Conservation (phyloP, 2,888 invertebrate genomes). For the Steromphala cineraria region DNA sequence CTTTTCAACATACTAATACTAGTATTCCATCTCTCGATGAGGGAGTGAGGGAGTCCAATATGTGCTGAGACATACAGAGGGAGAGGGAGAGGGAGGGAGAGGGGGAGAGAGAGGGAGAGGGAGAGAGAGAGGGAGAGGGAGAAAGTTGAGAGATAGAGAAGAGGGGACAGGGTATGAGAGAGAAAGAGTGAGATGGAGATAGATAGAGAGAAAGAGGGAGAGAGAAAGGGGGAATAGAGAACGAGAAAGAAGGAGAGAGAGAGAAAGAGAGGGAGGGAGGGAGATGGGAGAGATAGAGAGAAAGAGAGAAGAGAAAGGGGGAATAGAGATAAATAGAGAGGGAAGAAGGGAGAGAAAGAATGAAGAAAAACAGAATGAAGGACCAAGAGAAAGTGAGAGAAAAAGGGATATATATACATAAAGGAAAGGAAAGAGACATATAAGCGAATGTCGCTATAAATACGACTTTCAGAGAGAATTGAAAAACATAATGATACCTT, state of each 20-base stretch:
- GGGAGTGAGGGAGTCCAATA: not conserved
- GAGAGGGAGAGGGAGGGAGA: not conserved
- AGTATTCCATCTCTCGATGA: no score
- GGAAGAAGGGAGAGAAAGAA: not conserved
- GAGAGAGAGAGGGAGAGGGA: not conserved
- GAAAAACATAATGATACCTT: no score
- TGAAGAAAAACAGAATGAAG: not conserved
- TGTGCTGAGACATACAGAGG: not conserved
- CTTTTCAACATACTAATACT: no score
- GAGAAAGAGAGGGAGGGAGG: not conserved
- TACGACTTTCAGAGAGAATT: no score
- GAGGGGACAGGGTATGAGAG: not conserved
- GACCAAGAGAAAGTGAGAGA: not conserved
- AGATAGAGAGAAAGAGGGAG: conserved; percentile 11
- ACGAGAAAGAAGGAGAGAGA: not conserved
- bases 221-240: not conserved
- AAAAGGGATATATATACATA: not conserved
- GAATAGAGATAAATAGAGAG: not conserved
- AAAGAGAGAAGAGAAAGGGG: not conserved
- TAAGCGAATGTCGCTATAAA: no score
- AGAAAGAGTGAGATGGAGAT: not conserved
- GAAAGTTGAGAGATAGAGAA: not conserved
- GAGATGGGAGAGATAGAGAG: not conserved
- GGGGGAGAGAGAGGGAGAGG: not conserved
- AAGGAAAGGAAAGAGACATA: not conserved